Conservation (phyloP, 1,140 invertebrate genomes). For the Fopius arisanus region DNA sequence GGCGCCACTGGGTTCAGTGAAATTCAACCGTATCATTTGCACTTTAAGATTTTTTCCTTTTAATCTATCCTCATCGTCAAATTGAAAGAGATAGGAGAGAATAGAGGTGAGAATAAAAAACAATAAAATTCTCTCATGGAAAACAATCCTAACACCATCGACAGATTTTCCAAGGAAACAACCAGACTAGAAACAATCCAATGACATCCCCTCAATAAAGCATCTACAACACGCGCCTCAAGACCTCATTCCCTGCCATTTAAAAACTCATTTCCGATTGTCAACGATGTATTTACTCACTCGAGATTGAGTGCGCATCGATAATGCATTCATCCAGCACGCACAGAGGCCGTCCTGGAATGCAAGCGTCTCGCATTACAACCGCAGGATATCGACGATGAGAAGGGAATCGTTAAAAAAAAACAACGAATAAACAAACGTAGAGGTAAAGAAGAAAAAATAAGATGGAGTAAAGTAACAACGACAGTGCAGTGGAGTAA, state of each 20-base stretch:
- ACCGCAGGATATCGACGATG: slow-evolving; percentile 23
- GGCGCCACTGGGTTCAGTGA: slow-evolving; percentile 27
- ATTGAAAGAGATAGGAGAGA: neutral
- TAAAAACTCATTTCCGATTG: neutral
- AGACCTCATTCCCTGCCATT: neutral
- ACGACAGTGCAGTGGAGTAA: no score
- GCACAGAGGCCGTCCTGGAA: slow-evolving; percentile 26
- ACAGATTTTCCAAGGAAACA: no score
- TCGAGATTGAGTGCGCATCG: slow-evolving; percentile 4
- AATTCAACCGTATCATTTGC: slow-evolving; percentile 6
- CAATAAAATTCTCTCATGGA: no score
- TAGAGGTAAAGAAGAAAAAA: neutral
- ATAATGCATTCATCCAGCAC: slow-evolving; percentile 24
- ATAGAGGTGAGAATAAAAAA: no score
- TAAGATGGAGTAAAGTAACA: no score
- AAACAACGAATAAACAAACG: slow-evolving; percentile 1
- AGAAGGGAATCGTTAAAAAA: slow-evolving; percentile 4
- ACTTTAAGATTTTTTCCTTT: slow-evolving; percentile 15
- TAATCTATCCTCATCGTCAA: neutral
- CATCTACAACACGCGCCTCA: no score
- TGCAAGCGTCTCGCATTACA: slow-evolving; percentile 29
- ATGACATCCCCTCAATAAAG: neutral
- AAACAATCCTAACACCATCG: no score
- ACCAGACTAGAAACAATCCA: no score
- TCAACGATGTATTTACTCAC: slow-evolving; percentile 6